Percentiles rank a stretch among this genome's conserved stretches.
Evolutionary conservation across 2,888 invertebrate species (phyloP).

Genomic region (Napeogenes inachia): DNA sequence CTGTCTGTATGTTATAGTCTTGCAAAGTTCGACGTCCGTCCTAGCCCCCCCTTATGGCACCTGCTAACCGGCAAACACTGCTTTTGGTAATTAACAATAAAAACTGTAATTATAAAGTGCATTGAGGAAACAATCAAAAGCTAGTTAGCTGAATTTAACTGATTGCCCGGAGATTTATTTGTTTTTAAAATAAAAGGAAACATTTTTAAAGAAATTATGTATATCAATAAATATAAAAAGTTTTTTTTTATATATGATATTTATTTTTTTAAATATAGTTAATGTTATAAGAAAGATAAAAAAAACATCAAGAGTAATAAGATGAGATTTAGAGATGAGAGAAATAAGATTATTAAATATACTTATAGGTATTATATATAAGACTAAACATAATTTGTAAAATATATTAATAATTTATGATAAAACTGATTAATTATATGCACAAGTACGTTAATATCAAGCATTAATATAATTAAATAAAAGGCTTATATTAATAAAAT

Average conservation of each 20-base stretch:
- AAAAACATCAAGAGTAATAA: too few species aligned
- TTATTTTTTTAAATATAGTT: too few species aligned
- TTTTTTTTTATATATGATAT: too few species aligned
- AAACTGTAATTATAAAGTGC: slow-evolving; percentile 55
- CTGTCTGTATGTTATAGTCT: slow-evolving; percentile 34
- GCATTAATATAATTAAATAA: background rate
- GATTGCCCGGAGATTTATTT: background rate
- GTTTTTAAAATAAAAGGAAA: background rate
- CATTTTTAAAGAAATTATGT: too few species aligned
- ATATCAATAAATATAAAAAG: too few species aligned
- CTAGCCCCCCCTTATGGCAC: slow-evolving; percentile 60
- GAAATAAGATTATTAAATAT: too few species aligned
- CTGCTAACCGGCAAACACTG: slow-evolving; percentile 47
- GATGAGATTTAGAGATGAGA: too few species aligned
- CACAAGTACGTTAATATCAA: background rate
- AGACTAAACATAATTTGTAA: too few species aligned
- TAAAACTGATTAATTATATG: background rate
- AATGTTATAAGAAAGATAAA: too few species aligned
- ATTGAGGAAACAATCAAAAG: slow-evolving; percentile 46
- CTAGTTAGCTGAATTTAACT: slow-evolving; percentile 17
- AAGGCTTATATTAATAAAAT: background rate
- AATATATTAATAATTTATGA: too few species aligned
- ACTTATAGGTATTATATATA: too few species aligned
- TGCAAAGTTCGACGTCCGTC: slow-evolving; percentile 70
- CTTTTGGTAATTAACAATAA: slow-evolving; percentile 68